These are phyloP conservation scores for Epiblema foenella DNA, from an alignment of 2,888 invertebrate genomes.

Conservation along the genomic window DNA sequence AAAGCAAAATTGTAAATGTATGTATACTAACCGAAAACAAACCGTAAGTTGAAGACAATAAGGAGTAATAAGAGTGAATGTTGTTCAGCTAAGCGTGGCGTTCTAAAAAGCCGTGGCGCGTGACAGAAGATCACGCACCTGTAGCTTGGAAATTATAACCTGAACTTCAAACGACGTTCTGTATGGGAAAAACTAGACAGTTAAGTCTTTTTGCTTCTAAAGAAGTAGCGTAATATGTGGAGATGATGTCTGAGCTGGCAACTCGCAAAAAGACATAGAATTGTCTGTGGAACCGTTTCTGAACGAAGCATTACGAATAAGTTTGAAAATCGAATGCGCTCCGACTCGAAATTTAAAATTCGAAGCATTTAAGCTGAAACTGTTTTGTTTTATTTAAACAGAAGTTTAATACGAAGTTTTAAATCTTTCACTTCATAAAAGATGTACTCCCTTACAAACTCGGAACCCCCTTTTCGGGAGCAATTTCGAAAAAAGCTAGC, in stretches of 20 bases:
- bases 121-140: conserved; percentile 47
- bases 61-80: conserved; percentile 8
- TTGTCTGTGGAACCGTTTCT: conserved; percentile 14
- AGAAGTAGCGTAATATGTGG: neutral
- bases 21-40: neutral
- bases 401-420: too few species aligned
- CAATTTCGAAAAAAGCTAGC: too few species aligned
- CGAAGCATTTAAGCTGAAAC: too few species aligned
- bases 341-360: conserved; percentile 5
- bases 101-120: conserved; percentile 59
- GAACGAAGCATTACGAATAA: neutral
- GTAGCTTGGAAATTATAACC: conserved; percentile 23
- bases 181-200: neutral
- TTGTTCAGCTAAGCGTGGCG: conserved; percentile 52
- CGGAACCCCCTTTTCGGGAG: too few species aligned
- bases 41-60: neutral
- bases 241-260: conserved; percentile 25
- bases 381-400: too few species aligned
- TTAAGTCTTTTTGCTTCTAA: neutral
- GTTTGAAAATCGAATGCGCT: neutral
- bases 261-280: conserved; percentile 18
- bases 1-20: neutral
- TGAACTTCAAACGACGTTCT: conserved; percentile 1
- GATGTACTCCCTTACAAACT: too few species aligned
- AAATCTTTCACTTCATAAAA: too few species aligned